Percentiles rank a stretch among this genome's conserved stretches.
These are phyloP conservation scores for Tonatia bakeri DNA, from an alignment of 2,113 vertebrate species.

Conservation along the genomic window DNA sequence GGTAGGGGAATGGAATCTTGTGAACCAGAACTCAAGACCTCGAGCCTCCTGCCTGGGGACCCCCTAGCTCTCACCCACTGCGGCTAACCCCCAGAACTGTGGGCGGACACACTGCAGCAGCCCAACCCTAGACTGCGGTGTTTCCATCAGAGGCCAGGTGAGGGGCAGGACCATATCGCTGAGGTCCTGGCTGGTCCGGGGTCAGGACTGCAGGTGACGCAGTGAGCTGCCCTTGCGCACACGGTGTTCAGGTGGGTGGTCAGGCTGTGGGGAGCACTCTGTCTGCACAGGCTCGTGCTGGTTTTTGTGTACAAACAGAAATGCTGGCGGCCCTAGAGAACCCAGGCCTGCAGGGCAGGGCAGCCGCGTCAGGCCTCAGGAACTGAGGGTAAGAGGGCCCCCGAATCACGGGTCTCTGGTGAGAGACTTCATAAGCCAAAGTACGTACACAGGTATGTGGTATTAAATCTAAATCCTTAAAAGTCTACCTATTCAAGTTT, in stretches of 20 bases:
- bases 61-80: neutral
- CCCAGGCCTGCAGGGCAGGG: too few species aligned
- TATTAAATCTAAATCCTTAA: neutral
- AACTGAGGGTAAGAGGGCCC: rapidly evolving
- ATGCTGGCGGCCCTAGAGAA: rapidly evolving
- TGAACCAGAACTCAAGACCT: neutral
- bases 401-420: neutral
- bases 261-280: rapidly evolving
- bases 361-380: rapidly evolving
- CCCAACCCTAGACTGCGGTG: neutral
- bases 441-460: rapidly evolving
- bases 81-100: neutral
- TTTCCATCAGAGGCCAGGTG: rapidly evolving
- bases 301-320: neutral
- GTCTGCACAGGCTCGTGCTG: rapidly evolving
- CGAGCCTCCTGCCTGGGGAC: neutral
- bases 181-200: neutral
- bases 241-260: rapidly evolving
- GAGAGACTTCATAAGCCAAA: too few species aligned
- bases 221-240: rapidly evolving
- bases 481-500: rapidly evolving
- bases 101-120: neutral
- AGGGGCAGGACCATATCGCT: neutral
- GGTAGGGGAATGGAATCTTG: rapidly evolving
- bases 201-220: neutral